Conservation (phyloP, 2,113 vertebrate genomes). For the Psammodynastes pulverulentus region DNA sequence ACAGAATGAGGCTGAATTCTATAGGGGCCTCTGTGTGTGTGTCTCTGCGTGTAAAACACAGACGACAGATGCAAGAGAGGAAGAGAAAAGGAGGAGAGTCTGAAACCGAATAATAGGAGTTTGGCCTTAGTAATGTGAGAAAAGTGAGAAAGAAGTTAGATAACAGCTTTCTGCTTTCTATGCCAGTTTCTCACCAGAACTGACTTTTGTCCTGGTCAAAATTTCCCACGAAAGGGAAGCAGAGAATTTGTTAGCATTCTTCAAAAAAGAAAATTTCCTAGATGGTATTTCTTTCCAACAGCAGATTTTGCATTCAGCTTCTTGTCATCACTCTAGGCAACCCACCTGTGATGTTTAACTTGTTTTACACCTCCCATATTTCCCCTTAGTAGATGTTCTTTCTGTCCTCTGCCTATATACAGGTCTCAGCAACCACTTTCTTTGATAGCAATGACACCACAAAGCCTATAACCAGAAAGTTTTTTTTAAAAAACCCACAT, state of each 20-base stretch:
- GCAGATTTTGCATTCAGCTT: slow-evolving; percentile 59
- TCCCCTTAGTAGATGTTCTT: slow-evolving; percentile 50
- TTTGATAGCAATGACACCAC: slow-evolving; percentile 61
- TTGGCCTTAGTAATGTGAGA: neutral
- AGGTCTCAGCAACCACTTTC: slow-evolving; percentile 52
- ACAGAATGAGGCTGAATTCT: neutral
- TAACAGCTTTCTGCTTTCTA: neutral
- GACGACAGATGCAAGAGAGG: neutral
- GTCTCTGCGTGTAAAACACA: neutral
- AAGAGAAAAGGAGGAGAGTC: slow-evolving; percentile 10
- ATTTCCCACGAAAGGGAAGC: slow-evolving; percentile 45
- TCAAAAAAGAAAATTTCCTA: slow-evolving; percentile 56
- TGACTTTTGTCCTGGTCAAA: slow-evolving; percentile 42
- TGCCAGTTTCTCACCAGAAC: slow-evolving; percentile 35
- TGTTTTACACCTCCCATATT: slow-evolving; percentile 54
- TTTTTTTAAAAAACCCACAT: slow-evolving; percentile 1
- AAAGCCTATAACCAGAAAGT: slow-evolving; percentile 60
- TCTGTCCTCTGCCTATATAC: slow-evolving; percentile 30
- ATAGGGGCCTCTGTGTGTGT: neutral
- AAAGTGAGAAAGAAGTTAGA: slow-evolving; percentile 34
- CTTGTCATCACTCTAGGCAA: slow-evolving; percentile 57
- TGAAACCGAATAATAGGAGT: neutral
- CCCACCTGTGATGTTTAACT: slow-evolving; percentile 57
- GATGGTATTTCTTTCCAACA: slow-evolving; percentile 58
- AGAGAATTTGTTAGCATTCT: slow-evolving; percentile 45